Conservation (phyloP, 2,113 vertebrate species). For the Protobothrops mucrosquamatus region DNA sequence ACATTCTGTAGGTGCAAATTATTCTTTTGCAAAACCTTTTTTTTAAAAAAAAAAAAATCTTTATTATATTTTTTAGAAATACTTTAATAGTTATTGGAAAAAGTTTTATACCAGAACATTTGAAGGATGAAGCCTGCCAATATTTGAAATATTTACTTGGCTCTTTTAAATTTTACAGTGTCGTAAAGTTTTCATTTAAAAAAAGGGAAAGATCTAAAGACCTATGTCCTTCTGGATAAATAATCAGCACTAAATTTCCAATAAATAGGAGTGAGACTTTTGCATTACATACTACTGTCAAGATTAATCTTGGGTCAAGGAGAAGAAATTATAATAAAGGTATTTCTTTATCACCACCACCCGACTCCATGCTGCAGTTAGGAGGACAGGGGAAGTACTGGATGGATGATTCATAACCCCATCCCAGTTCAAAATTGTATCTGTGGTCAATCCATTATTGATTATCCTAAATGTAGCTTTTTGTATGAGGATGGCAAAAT, state of each 20-base stretch:
- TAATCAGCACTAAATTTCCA: neutral
- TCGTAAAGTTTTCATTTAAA: neutral
- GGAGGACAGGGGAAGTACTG: neutral
- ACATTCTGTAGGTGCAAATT: neutral
- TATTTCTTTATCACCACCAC: neutral
- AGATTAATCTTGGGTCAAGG: neutral
- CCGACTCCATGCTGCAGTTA: neutral
- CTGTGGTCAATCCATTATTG: neutral
- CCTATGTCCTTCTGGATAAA: neutral
- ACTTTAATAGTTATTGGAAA: neutral
- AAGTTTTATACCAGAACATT: neutral
- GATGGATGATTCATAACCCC: neutral
- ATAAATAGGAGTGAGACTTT: neutral
- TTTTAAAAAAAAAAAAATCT: neutral
- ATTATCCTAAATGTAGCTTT: neutral
- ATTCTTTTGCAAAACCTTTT: neutral
- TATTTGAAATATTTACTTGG: neutral
- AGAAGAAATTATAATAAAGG: neutral
- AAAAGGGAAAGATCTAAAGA: neutral
- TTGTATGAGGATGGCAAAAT: neutral
- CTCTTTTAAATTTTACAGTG: neutral
- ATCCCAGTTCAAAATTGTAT: neutral
- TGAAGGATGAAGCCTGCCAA: neutral
- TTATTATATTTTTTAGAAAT: neutral
- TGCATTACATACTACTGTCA: neutral